Evolutionary conservation across 2,113 vertebrate species (phyloP).

Genomic region (Vulpes lagopus): DNA sequence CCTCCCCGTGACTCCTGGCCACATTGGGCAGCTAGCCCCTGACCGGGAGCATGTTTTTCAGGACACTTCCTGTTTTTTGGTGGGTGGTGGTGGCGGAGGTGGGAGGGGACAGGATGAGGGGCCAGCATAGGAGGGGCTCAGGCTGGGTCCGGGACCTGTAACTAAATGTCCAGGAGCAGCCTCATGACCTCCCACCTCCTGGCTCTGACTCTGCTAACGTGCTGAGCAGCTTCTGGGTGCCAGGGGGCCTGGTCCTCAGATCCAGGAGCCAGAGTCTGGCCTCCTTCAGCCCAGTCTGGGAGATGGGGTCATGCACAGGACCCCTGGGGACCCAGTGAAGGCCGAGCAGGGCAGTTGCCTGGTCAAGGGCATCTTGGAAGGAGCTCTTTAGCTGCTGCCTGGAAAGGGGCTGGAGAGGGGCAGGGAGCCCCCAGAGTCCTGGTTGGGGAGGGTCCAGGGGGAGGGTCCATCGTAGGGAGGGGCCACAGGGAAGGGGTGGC

Average conservation of each 20-base stretch:
- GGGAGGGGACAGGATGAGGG: background rate
- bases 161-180: background rate
- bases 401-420: background rate
- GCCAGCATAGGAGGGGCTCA: accelerated
- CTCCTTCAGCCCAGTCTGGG: background rate
- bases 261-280: background rate
- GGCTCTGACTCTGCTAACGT: background rate
- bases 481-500: no score
- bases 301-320: accelerated
- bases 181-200: background rate
- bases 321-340: background rate
- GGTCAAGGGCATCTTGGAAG: background rate
- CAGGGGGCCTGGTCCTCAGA: background rate
- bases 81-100: background rate
- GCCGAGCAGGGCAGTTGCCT: background rate
- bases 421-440: background rate
- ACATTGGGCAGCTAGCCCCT: background rate
- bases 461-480: background rate
- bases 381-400: background rate
- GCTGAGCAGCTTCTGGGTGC: background rate
- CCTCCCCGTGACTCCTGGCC: background rate
- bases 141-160: background rate
- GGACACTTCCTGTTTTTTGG: background rate
- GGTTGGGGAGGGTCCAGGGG: background rate
- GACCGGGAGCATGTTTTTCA: accelerated